Conservation (phyloP, 2,113 vertebrate species). For the Pseudopodoces humilis region DNA sequence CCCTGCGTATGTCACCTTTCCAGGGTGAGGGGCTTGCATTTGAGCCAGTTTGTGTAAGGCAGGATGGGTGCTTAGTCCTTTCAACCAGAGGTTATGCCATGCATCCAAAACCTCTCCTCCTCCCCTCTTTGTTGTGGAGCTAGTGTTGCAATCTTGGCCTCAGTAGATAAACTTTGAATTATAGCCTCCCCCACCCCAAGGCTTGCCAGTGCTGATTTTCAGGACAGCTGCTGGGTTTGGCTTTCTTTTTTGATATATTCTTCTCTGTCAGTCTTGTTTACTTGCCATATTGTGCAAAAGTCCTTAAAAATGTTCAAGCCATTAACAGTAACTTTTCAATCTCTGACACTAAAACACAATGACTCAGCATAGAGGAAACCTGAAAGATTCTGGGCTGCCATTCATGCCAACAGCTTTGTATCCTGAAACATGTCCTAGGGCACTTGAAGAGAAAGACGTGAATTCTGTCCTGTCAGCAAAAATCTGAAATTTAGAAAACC, state of each 20-base stretch:
- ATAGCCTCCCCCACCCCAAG: background rate
- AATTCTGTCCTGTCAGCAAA: background rate
- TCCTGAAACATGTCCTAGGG: background rate
- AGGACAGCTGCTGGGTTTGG: background rate
- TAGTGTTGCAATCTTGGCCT: background rate
- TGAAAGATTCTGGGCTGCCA: background rate
- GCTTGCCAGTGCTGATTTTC: background rate
- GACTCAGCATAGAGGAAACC: background rate
- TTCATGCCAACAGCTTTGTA: background rate
- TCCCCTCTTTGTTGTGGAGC: accelerated
- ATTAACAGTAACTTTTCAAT: background rate
- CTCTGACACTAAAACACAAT: background rate
- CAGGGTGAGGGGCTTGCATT: accelerated
- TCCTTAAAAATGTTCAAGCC: background rate
- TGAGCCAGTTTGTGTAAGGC: background rate
- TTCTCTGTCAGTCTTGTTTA: background rate
- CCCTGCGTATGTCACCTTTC: no score
- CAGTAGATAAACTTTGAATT: background rate
- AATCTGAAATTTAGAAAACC: background rate
- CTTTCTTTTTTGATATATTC: background rate
- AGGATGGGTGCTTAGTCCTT: background rate
- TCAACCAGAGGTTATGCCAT: background rate
- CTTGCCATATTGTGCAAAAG: background rate
- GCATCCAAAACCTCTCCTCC: background rate
- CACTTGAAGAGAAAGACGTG: background rate